phyloP scores from a whole-genome alignment of 2,888 invertebrate species.

The Ryuthela nishihirai region DNA sequence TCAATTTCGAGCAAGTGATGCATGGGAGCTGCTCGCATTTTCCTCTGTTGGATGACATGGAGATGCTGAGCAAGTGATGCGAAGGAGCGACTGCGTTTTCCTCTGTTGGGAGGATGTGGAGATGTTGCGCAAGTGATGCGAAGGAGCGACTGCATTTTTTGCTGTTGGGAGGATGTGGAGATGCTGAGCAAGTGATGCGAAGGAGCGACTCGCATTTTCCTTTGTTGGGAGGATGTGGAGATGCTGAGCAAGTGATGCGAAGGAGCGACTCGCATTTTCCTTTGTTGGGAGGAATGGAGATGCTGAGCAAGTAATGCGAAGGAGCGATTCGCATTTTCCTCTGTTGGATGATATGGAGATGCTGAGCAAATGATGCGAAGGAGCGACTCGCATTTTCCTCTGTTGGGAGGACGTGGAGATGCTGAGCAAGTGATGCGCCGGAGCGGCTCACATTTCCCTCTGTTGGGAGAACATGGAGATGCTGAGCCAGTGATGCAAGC shows the following conservation, averaged over 20 bases:
- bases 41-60: constrained; percentile 46
- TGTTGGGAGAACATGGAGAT: constrained; percentile 46
- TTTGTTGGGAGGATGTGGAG: constrained; percentile 46
- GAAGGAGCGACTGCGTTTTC: constrained; percentile 44
- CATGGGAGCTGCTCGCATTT: constrained; percentile 45
- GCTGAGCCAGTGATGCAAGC: constrained; percentile 41
- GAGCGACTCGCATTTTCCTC: neutral
- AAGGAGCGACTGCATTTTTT: constrained; percentile 44
- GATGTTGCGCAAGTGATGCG: constrained; percentile 39
- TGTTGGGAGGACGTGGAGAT: constrained; percentile 50
- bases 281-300: constrained; percentile 45
- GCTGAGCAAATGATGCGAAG: constrained; percentile 14
- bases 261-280: neutral
- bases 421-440: constrained; percentile 64
- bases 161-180: constrained; percentile 46
- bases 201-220: constrained; percentile 44
- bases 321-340: constrained; percentile 44
- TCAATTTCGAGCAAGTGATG: constrained; percentile 72
- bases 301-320: constrained; percentile 65
- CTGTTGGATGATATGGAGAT: constrained; percentile 46
- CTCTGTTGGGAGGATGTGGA: constrained; percentile 46
- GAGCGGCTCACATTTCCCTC: constrained; percentile 44
- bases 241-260: constrained; percentile 19
- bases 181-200: constrained; percentile 40
- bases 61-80: constrained; percentile 37